Base-by-base conservation (phyloP, 2,888 invertebrate genomes). In the Stenodema calcarata region DNA sequence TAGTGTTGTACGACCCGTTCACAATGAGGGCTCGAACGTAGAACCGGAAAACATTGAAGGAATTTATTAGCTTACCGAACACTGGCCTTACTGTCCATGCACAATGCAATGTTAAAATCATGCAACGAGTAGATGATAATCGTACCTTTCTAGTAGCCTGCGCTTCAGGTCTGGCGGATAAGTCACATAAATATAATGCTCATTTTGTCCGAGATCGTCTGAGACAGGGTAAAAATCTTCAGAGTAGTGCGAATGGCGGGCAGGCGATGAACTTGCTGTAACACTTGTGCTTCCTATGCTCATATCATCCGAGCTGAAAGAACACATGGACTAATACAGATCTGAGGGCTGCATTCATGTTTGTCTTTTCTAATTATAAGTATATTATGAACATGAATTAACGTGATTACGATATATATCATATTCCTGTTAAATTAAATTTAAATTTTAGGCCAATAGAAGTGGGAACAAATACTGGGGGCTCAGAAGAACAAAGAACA, bases 141-240 rank as follows among this genome's bases (percentile, higher is more conserved):
- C 90, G 89, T 93, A 95, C 95, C 95, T 95, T 92, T 96, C 96
- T 89, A 96, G 93, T 90, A 96, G 93, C 89, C 96, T 93, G 90
- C 96, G 94, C 91, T 96, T 96, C 88, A 96, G 93, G 91, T 96
- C 96, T 54, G 96, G 96, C 89, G 96, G 96, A 93, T 96, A 96
- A 84, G 96, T 95, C 89, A 96, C 96, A 92, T 96, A 96, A 90
- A 96, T 96, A 91, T 96, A 96, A 91, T 95, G 95, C 89, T 92
- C 92, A 87, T 89, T 90, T 81, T 89, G 90, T 23, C 89, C 89
- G 76, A 90, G 86, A 81, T 90, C 90, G 83, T 89, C 89, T 50
- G 89, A 88, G 23, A 89, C 89, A 50, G 88, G 88, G 35, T 89
- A 89, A 89, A 92, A 92, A 89, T 92, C 92, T 89, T 92, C 92